These are phyloP conservation scores for Agelas oroides DNA, from an alignment of 37 sponge, comb jelly and placozoan genomes.

Conservation along the genomic window DNA sequence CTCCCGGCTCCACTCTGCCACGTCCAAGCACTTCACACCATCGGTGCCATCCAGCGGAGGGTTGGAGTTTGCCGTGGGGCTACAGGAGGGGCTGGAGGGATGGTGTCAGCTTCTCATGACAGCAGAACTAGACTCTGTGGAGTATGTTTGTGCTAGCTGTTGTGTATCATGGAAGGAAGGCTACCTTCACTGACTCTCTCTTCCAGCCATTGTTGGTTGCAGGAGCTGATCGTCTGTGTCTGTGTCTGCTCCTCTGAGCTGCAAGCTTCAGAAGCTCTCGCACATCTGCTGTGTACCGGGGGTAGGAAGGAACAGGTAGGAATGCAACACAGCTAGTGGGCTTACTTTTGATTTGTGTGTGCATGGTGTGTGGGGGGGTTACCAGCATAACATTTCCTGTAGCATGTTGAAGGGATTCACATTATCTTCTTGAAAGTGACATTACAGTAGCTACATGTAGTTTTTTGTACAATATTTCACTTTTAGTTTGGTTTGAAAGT, in stretches of 20 bases:
- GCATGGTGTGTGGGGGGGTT: no score
- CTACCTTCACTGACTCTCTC: no score
- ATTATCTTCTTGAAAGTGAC: no score
- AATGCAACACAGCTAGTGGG: no score
- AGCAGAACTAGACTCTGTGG: neutral
- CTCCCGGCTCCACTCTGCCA: constrained; percentile 30
- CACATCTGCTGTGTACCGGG: constrained; percentile 21
- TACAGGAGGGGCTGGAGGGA: constrained; percentile 21
- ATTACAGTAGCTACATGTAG: no score
- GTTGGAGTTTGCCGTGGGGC: constrained; percentile 20
- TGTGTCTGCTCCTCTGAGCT: constrained; percentile 41
- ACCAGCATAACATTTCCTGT: no score
- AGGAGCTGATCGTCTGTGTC: constrained; percentile 24
- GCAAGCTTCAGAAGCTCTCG: constrained; percentile 11
- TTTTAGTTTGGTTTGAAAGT: no score
- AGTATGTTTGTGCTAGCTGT: constrained; percentile 6
- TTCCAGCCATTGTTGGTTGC: constrained; percentile 25
- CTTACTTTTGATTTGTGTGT: no score
- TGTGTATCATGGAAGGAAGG: neutral
- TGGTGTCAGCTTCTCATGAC: constrained; percentile 11
- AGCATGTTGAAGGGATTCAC: no score
- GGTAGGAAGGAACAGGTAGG: constrained; percentile 8
- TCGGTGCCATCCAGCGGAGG: neutral
- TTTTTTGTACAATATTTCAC: no score
- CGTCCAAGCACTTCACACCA: constrained; percentile 25